Evolutionary conservation across 2,113 vertebrate species (phyloP).

Genomic region (Opisthocomus hoazin): DNA sequence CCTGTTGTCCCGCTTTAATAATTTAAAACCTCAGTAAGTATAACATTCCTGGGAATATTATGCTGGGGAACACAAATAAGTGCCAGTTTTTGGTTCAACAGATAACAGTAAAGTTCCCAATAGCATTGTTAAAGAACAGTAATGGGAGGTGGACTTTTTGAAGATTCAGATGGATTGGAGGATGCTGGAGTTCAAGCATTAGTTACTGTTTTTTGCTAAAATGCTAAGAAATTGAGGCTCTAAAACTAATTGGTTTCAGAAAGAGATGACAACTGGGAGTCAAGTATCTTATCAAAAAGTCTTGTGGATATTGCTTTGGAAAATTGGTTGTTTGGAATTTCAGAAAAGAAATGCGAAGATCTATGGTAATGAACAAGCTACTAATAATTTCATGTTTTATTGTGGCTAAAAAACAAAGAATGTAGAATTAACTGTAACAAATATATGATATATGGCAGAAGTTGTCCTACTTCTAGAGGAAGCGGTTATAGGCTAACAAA

Average conservation of each 20-base stretch:
- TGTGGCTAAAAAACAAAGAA: not conserved
- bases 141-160: not conserved
- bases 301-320: not conserved
- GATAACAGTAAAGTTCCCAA: not conserved
- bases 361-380: not conserved
- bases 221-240: not conserved
- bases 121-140: not conserved
- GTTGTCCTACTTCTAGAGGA: not conserved
- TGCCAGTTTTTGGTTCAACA: not conserved
- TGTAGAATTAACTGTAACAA: not conserved
- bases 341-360: not conserved
- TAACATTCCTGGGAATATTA: not conserved
- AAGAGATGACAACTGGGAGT: not conserved
- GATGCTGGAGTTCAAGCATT: not conserved
- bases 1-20: not conserved
- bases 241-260: not conserved
- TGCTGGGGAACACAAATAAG: not conserved
- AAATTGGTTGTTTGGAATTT: not conserved
- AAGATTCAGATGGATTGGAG: not conserved
- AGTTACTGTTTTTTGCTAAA: not conserved
- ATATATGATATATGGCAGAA: not conserved
- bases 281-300: not conserved
- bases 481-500: not conserved
- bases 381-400: not conserved
- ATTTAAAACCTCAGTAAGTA: not conserved